phyloP scores from a whole-genome alignment of 1,140 invertebrate genomes.

The Drosophila ogumai region DNA sequence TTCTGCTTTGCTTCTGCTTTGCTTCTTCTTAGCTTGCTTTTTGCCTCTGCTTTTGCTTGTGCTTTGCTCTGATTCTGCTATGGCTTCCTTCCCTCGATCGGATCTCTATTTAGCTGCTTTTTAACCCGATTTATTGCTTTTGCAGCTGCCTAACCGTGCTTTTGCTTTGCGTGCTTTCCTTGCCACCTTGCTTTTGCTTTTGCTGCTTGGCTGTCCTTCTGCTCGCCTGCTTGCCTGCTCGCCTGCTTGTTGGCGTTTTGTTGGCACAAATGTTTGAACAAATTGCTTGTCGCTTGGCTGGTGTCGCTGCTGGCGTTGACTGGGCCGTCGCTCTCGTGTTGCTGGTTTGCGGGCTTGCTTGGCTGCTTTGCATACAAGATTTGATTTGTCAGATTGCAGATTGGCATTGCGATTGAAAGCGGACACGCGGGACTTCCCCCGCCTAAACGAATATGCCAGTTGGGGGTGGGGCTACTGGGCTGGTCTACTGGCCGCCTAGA shows the following conservation, averaged over 20 bases:
- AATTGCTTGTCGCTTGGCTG: constrained; percentile 71
- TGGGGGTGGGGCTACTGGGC: background rate
- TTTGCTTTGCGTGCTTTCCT: background rate
- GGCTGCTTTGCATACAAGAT: constrained; percentile 73
- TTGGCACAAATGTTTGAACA: constrained; percentile 67
- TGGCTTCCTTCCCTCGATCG: background rate
- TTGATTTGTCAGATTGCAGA: constrained; percentile 68
- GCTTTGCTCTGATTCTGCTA: background rate
- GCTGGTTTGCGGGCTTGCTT: too few relatives aligned
- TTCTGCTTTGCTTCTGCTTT: background rate
- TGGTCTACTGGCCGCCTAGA: background rate
- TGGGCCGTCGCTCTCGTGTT: background rate
- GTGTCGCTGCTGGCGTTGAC: background rate
- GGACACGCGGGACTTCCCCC: constrained; percentile 29
- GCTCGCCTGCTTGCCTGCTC: constrained; percentile 9
- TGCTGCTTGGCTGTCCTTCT: too few relatives aligned
- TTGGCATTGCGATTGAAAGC: constrained; percentile 40
- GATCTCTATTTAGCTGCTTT: background rate
- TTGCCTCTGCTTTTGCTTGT: background rate
- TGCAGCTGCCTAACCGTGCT: background rate
- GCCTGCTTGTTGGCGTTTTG: constrained; percentile 56
- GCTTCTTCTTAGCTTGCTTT: too few relatives aligned
- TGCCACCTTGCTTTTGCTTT: constrained; percentile 6
- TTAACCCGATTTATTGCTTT: background rate
- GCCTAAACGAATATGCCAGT: constrained; percentile 28